Evolutionary conservation across 2,113 vertebrate genomes (phyloP), one percentile per base, ranked within the genome.

Genomic region (Mohoua ochrocephala): DNA sequence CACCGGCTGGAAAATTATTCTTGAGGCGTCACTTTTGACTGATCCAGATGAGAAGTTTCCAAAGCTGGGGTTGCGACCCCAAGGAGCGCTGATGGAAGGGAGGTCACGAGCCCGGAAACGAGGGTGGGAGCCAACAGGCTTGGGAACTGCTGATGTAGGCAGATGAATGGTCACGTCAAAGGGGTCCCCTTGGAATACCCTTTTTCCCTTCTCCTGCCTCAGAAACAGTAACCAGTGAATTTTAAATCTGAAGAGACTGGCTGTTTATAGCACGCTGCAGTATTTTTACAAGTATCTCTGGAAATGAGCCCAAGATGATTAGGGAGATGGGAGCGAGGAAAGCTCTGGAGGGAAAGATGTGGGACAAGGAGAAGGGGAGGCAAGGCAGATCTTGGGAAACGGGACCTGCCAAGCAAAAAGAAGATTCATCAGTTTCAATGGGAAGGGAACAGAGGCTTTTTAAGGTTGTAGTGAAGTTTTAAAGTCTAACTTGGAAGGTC

Each of bases 141-240:
- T 94, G 89, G 69, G 93, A 96, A 87, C 89, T 85, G 91, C 91
- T 91, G 90, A 81, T 57, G 41, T n/a, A 73, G 80, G 78, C n/a
- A 81, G 42, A 89, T 33, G 60, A 53, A 71, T 26, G 68, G 76
- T 54, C 76, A 75, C 0, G 5, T 88, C 78, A 78, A 83, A 37
- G 60, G 30, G 14, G 41, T 93, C 80, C 92, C 90, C 68, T 52
- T 76, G 91, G 93, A 95, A 91, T 92, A 89, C 23, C 17, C 42
- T 83, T 86, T 76, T 84, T 6, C 41, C 28, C 31, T 16, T 65
- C 39, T 88, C 11, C 63, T 84, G 73, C 41, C 52, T 95, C 3
- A 2, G n/a, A 84, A 90, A n/a, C 64, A 78, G 54, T 59, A 92
- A 64, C 59, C 30, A 83, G 59, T 2, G 20, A 80, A 31, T 76